Evolutionary conservation across 1,140 invertebrate genomes (phyloP).

Genomic region (Ceratoteleas bidentatus): DNA sequence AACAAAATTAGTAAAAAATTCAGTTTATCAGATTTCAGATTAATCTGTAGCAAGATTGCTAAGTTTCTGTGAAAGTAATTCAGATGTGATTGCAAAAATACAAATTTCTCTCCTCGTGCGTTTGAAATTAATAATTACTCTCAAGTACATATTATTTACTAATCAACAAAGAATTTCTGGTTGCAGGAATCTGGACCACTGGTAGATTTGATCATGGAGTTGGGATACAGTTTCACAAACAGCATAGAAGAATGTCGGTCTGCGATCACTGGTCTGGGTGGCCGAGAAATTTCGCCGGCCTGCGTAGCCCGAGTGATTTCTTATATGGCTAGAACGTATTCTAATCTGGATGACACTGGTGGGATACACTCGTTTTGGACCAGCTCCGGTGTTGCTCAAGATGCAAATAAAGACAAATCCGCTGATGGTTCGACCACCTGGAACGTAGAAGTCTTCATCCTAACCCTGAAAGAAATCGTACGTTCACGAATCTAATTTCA

Average conservation of each 20-base stretch:
- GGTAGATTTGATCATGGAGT: slow-evolving; percentile 92
- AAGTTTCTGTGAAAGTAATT: too few relatives aligned
- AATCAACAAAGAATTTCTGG: slow-evolving; percentile 11
- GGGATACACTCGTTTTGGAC: slow-evolving; percentile 84
- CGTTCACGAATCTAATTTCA: too few relatives aligned
- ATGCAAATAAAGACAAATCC: slow-evolving; percentile 75
- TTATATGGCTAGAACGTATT: slow-evolving; percentile 92
- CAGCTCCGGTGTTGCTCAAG: slow-evolving; percentile 69
- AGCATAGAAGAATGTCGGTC: slow-evolving; percentile 94
- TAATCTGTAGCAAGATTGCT: too few relatives aligned
- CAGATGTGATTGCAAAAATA: too few relatives aligned
- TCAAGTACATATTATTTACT: slow-evolving; percentile 39
- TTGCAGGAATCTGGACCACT: slow-evolving; percentile 86
- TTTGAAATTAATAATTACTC: too few relatives aligned
- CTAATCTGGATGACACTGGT: slow-evolving; percentile 86
- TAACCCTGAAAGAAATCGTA: slow-evolving; percentile 93
- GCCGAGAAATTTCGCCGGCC: slow-evolving; percentile 88
- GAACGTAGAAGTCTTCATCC: slow-evolving; percentile 96
- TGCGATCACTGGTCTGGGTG: slow-evolving; percentile 88
- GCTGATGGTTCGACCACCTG: slow-evolving; percentile 85
- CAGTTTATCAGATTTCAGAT: too few relatives aligned
- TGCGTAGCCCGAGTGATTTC: slow-evolving; percentile 92
- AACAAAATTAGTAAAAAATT: too few relatives aligned
- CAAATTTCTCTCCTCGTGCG: too few relatives aligned
- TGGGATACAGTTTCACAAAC: slow-evolving; percentile 93